phyloP scores from a whole-genome alignment of 2,888 invertebrate genomes.

The Caenorhabditis sinica region DNA sequence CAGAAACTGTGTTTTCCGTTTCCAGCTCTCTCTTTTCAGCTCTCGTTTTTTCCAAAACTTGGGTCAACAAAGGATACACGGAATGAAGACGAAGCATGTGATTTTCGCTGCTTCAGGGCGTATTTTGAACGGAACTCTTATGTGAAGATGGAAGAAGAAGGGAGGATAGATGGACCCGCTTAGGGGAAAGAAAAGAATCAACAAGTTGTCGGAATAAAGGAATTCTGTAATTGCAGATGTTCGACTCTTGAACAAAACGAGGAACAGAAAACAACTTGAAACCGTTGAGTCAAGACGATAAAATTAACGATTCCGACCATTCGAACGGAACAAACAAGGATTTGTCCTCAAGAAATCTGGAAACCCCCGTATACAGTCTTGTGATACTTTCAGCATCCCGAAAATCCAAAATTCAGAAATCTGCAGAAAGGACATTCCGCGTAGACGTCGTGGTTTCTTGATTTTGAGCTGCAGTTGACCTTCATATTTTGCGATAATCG shows the following conservation, averaged over 20 bases:
- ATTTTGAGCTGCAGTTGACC: too few relatives aligned
- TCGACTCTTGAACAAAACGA: slow-evolving; percentile 13
- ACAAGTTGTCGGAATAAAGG: slow-evolving; percentile 28
- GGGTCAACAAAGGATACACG: slow-evolving; percentile 48
- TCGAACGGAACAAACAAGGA: too few relatives aligned
- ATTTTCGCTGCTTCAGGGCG: slow-evolving; percentile 56
- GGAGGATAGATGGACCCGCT: slow-evolving; percentile 41
- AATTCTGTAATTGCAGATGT: slow-evolving; percentile 36
- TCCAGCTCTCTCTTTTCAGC: slow-evolving; percentile 33
- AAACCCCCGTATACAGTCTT: too few relatives aligned
- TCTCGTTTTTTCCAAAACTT: slow-evolving; percentile 27
- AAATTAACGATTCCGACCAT: slow-evolving; percentile 28
- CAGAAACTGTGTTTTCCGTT: slow-evolving; percentile 48
- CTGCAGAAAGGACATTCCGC: too few relatives aligned
- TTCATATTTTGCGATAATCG: too few relatives aligned
- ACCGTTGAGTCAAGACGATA: not conserved
- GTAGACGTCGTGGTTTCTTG: too few relatives aligned
- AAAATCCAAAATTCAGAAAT: too few relatives aligned
- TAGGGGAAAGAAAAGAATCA: slow-evolving; percentile 33
- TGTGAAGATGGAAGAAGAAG: slow-evolving; percentile 5
- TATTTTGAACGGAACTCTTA: slow-evolving; percentile 52
- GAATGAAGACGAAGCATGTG: slow-evolving; percentile 40
- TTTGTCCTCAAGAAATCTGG: too few relatives aligned
- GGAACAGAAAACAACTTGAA: slow-evolving; percentile 8
- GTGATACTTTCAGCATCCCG: too few relatives aligned